Evolutionary conservation across 2,113 vertebrate species (phyloP), one percentile per base, ranked within the genome.

Genomic region (Antechinus flavipes): DNA sequence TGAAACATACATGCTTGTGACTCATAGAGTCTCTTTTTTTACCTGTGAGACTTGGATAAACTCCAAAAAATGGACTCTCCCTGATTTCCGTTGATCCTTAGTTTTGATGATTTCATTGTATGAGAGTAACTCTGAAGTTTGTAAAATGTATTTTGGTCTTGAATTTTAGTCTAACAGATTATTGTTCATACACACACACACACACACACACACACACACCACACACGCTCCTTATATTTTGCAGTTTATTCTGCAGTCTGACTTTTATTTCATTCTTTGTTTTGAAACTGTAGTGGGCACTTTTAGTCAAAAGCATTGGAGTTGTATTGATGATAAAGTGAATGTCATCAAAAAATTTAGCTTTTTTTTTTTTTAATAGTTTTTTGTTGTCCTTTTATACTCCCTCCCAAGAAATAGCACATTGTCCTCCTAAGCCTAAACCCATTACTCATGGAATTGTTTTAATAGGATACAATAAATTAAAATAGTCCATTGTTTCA

Each of bases 401-500:
- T 68, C 10, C 7, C 68, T 47, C 68, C 5, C 16, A 76, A 76
- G n/a, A 76, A n/a, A 22, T 76, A 42, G 14, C 68, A n/a, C 16
- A 35, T 42, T 76, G 68, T n/a, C 16, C 14, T 24, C 68, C 68
- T 12, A 95, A 94, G 93, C 94, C 52, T 61, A 89, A 97, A 91
- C 24, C 23, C 26, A 58, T 6, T 52, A 23, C 50, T 95, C 54
- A 50, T 26, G 90, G 56, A 52, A 92, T 26, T 93, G 58, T 50
- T 94, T 97, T 96, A 95, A 93, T 84, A 91, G 53, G 91, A 6
- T 91, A 26, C 27, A 93, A 54, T 95, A 91, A 92, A 94, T 90
- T 92, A 95, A 30, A 93, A 50, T 90, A 90, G 94, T 76, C 6
- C 94, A 95, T 91, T 96, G 68, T 76, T 76, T 76, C 68, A 76